Conservation (phyloP, 2,888 invertebrate species). For the Hecatera dysodea region DNA sequence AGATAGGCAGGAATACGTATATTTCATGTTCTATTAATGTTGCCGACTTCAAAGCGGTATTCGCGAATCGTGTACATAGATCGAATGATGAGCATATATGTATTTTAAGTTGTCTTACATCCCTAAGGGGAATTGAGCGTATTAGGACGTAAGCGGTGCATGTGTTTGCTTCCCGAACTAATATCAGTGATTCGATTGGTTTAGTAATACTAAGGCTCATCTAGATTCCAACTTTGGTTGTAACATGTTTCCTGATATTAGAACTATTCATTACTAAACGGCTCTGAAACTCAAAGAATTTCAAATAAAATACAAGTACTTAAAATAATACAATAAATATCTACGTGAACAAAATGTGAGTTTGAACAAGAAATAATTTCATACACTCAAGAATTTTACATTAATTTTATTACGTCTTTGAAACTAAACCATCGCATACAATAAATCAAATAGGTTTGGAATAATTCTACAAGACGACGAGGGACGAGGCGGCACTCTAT, state of each 20-base stretch:
- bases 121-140: constrained; percentile 8
- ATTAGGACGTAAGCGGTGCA: constrained; percentile 24
- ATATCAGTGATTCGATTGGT: constrained; percentile 29
- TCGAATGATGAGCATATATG: constrained; percentile 15
- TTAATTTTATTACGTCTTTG: constrained; percentile 7
- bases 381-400: background rate
- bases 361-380: background rate
- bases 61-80: constrained; percentile 10
- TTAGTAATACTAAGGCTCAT: constrained; percentile 1
- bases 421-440: constrained; percentile 8
- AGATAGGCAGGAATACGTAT: constrained; percentile 54
- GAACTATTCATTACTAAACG: background rate
- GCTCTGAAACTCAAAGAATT: too few relatives aligned
- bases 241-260: background rate
- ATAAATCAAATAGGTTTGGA: constrained; percentile 48
- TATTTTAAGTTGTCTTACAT: constrained; percentile 30
- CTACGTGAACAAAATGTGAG: background rate
- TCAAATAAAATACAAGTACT: background rate
- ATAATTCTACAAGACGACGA: constrained; percentile 15
- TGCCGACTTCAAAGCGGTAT: constrained; percentile 55
- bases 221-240: background rate
- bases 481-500: constrained; percentile 16
- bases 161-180: constrained; percentile 30
- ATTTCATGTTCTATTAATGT: constrained; percentile 77
- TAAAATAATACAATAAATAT: background rate